These are phyloP conservation scores for Dryas iulia DNA, from an alignment of 1,140 invertebrate genomes.

Conservation along the genomic window DNA sequence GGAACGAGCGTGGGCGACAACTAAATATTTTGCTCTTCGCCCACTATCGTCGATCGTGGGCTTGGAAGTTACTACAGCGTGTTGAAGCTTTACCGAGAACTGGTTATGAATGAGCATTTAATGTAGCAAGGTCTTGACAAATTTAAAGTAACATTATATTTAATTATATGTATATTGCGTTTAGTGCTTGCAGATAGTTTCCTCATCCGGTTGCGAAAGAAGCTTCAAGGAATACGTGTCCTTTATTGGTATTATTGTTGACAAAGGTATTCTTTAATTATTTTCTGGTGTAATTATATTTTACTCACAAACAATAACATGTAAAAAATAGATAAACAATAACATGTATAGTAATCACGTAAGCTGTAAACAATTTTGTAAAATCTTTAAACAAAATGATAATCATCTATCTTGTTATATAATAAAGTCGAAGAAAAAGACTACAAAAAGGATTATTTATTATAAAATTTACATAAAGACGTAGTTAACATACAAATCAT, in stretches of 20 bases:
- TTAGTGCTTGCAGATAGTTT: background rate
- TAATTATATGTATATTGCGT: background rate
- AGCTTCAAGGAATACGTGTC: background rate
- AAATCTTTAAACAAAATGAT: too few relatives aligned
- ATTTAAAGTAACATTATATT: background rate
- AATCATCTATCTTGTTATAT: too few relatives aligned
- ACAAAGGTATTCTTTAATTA: background rate
- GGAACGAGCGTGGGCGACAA: slow-evolving; percentile 39
- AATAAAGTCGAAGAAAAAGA: too few relatives aligned
- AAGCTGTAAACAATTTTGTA: too few relatives aligned
- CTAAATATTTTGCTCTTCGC: slow-evolving; percentile 34
- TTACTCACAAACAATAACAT: too few relatives aligned
- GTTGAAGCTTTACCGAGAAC: slow-evolving; percentile 28
- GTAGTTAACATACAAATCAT: too few relatives aligned
- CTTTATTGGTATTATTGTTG: background rate
- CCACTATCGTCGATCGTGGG: slow-evolving; percentile 35
- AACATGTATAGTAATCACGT: too few relatives aligned
- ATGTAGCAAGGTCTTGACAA: slow-evolving; percentile 24
- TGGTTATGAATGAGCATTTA: slow-evolving; percentile 31
- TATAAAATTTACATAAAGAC: too few relatives aligned
- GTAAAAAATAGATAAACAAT: too few relatives aligned
- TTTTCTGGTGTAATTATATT: background rate
- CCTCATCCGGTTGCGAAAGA: background rate
- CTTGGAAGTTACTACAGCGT: slow-evolving; percentile 22
- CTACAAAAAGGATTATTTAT: too few relatives aligned